Evolutionary conservation across 1,140 invertebrate genomes (phyloP), one percentile per base, ranked within the genome.

Genomic region (Caenorhabditis tropicalis): DNA sequence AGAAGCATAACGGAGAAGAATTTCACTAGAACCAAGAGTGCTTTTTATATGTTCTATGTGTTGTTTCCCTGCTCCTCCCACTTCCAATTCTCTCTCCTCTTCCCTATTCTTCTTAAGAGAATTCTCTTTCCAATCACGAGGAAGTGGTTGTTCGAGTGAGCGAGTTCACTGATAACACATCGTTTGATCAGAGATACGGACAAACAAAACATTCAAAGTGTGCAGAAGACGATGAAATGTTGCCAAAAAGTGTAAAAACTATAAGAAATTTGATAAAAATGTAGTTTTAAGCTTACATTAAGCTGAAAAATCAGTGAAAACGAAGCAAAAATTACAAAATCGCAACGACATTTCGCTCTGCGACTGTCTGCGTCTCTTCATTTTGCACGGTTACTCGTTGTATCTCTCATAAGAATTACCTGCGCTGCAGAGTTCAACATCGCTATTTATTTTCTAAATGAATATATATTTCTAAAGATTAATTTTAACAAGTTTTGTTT

Each of bases 41-140:
- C 36, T 24, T 12, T 65, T 65, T 65, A 21, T 36, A 65, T 36
- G 58, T 65, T 65, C 58, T 65, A 5, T 65, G 58, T 36, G 27
- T 58, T 51, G 48, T 51, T 4, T 51, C 16, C 21, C 5, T 51
- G 58, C 58, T 65, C 58, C 58, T 16, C 58, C 58, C 56, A n/a
- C n/a, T n/a, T n/a, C 21, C 56, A 58, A 58, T 29, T 58, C 24
- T 58, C 7, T 29, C 29, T 36, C 31, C n/a, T 36, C 36, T n/a
- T 36, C 49, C n/a, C n/a, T n/a, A n/a, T n/a, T n/a, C n/a, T n/a
- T n/a, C n/a, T n/a, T n/a, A n/a, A n/a, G n/a, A n/a, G n/a, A n/a
- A n/a, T 51, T 6, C 5, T 36, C 36, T 31, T 65, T n/a, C n/a
- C 58, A 65, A 65, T 65, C 58, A 65, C 58, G 58, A 65, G 58